Evolutionary conservation across 2,113 vertebrate species (phyloP).

Genomic region (Sterrhoptilus dennistouni): DNA sequence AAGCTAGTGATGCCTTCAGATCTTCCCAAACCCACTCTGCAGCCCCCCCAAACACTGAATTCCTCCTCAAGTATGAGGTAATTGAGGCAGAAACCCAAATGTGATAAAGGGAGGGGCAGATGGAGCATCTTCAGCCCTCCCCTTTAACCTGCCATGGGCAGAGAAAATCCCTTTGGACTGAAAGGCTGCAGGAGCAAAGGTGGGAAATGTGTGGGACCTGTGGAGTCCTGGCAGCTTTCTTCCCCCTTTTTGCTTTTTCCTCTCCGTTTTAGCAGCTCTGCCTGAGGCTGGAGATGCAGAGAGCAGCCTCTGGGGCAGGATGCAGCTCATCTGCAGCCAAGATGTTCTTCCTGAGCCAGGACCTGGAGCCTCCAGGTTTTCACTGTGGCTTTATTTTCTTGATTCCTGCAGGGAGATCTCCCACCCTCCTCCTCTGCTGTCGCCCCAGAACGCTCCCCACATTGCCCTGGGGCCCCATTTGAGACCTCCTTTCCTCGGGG

Average conservation of each 20-base stretch:
- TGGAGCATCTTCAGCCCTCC: neutral
- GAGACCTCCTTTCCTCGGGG: slow-evolving; percentile 92
- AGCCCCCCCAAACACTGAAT: neutral
- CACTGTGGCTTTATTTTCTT: neutral
- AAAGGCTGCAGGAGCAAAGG: neutral
- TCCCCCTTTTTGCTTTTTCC: neutral
- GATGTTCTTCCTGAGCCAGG: neutral
- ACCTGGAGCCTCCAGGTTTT: neutral
- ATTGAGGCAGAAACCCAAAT: neutral
- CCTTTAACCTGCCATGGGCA: neutral
- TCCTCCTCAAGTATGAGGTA: neutral
- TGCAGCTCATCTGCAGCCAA: neutral
- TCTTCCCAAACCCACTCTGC: neutral
- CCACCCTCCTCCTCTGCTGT: slow-evolving; percentile 89
- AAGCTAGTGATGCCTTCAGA: neutral
- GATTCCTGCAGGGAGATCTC: slow-evolving; percentile 85
- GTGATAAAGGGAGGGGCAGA: neutral
- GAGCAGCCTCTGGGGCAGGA: neutral
- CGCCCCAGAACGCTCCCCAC: slow-evolving; percentile 90
- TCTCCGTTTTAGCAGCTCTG: neutral
- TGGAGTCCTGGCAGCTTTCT: neutral
- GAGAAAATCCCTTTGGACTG: neutral
- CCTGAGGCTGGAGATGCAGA: rapidly evolving
- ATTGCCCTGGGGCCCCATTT: slow-evolving; percentile 92
- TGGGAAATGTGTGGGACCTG: neutral